A percentile compares a stretch with the other conserved stretches of the same genome.
These are phyloP conservation scores for Falco berigora DNA, from an alignment of 2,797 vertebrate species.

Conservation along the genomic window DNA sequence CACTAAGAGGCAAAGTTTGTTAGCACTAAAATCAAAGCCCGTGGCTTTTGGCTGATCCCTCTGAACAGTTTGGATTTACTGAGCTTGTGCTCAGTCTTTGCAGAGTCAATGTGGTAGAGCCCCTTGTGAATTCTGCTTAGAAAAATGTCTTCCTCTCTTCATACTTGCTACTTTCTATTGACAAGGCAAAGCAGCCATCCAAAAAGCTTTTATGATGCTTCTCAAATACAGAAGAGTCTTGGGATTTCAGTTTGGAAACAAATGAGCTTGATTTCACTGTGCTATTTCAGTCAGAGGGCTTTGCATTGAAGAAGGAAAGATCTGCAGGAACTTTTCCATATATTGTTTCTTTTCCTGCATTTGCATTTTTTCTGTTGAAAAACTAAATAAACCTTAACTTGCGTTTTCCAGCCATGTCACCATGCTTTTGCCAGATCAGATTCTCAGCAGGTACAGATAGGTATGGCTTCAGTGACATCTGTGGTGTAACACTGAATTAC, in stretches of 20 bases:
- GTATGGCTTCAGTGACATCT: not conserved
- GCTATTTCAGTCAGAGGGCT: not conserved
- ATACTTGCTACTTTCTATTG: not conserved
- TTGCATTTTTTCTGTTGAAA: not conserved
- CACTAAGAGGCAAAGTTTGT: not conserved
- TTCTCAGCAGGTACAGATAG: not conserved
- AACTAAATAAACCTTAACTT: not conserved
- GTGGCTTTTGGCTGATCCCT: not conserved
- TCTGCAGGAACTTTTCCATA: not conserved
- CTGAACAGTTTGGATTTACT: not conserved
- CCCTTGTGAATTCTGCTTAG: not conserved
- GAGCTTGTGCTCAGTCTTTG: not conserved
- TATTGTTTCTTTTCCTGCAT: not conserved
- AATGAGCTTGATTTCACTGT: conserved; percentile 21
- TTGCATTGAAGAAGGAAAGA: not conserved
- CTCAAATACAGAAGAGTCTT: not conserved
- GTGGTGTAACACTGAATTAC: not conserved
- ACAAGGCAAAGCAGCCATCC: conserved; percentile 24
- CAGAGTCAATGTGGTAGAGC: not conserved
- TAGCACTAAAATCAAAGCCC: not conserved
- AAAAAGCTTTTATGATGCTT: conserved; percentile 26
- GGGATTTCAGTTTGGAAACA: conserved; percentile 37
- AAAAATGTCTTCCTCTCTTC: not conserved
- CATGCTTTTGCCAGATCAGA: not conserved
- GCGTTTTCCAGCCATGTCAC: not conserved